Percentiles rank a stretch among this genome's conserved stretches.
phyloP scores from a whole-genome alignment of 2,113 vertebrate species.

The Sphaerodactylus townsendi region DNA sequence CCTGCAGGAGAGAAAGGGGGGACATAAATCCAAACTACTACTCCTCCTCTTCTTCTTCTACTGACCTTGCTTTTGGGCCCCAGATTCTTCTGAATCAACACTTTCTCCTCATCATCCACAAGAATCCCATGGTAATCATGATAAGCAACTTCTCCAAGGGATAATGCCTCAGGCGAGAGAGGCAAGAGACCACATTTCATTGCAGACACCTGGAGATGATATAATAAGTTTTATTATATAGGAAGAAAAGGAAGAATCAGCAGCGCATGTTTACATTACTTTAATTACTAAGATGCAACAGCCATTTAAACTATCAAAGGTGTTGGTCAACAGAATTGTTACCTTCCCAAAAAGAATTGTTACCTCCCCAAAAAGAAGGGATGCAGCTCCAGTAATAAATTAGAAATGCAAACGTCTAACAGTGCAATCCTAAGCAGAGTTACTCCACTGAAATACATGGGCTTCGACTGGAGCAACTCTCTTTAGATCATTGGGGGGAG shows the following conservation, averaged over 20 bases:
- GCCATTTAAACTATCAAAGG: too few species aligned
- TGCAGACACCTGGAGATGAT: slow-evolving; percentile 86
- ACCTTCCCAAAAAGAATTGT: too few species aligned
- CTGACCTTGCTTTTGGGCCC: slow-evolving; percentile 95
- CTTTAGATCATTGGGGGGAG: too few species aligned
- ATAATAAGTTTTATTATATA: not conserved
- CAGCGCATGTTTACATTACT: not conserved
- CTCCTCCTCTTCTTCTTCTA: too few species aligned
- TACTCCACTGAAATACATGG: too few species aligned
- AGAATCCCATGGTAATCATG: slow-evolving; percentile 97
- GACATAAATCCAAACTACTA: too few species aligned
- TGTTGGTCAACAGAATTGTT: too few species aligned
- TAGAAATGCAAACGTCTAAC: too few species aligned
- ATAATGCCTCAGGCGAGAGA: slow-evolving; percentile 93
- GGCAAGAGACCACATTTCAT: slow-evolving; percentile 97
- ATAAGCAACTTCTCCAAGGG: slow-evolving; percentile 91
- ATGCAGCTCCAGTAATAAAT: not conserved
- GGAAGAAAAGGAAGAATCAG: not conserved
- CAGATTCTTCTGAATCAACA: slow-evolving; percentile 90
- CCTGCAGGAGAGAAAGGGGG: too few species aligned
- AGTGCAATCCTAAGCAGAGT: too few species aligned
- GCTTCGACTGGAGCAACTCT: too few species aligned
- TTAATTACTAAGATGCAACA: not conserved
- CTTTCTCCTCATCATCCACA: slow-evolving; percentile 89
- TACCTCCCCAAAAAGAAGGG: too few species aligned